Conservation (phyloP, 2,113 vertebrate species). For the Rousettus leschenaultii region DNA sequence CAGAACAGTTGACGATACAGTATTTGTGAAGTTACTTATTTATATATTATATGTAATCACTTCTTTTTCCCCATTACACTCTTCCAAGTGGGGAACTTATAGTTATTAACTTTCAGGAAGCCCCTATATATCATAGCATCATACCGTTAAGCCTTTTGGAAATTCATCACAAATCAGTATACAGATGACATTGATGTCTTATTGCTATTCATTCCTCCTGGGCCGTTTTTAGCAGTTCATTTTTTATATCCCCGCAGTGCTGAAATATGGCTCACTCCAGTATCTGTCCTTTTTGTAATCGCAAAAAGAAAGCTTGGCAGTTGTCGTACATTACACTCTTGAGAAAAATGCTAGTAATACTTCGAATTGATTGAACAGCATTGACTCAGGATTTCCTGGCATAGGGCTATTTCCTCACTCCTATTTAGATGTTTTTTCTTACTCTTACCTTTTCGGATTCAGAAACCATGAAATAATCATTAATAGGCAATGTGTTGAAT, state of each 20-base stretch:
- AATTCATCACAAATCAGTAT: slow-evolving; percentile 84
- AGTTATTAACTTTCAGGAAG: slow-evolving; percentile 78
- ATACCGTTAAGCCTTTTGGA: slow-evolving; percentile 77
- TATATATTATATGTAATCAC: slow-evolving; percentile 59
- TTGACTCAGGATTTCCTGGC: slow-evolving; percentile 76
- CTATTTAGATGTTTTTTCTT: background rate
- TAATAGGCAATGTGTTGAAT: background rate
- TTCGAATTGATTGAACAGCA: slow-evolving; percentile 81
- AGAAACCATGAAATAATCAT: slow-evolving; percentile 9
- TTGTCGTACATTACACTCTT: slow-evolving; percentile 82
- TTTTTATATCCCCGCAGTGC: slow-evolving; percentile 80
- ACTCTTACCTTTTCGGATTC: slow-evolving; percentile 25
- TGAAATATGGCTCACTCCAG: slow-evolving; percentile 81
- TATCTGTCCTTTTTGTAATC: slow-evolving; percentile 83
- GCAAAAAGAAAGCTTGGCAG: slow-evolving; percentile 83
- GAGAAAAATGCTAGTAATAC: slow-evolving; percentile 82
- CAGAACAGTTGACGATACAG: background rate
- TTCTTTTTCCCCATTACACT: slow-evolving; percentile 72
- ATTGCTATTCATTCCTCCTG: slow-evolving; percentile 81
- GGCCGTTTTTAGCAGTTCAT: slow-evolving; percentile 79
- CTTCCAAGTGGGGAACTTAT: slow-evolving; percentile 63
- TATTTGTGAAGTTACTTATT: slow-evolving; percentile 59
- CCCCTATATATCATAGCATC: slow-evolving; percentile 76
- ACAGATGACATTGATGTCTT: slow-evolving; percentile 84
- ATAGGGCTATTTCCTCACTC: slow-evolving; percentile 43